A percentile compares a stretch with the other conserved stretches of the same genome.
Conservation (phyloP, 2,113 vertebrate genomes). For the Hypomesus transpacificus region DNA sequence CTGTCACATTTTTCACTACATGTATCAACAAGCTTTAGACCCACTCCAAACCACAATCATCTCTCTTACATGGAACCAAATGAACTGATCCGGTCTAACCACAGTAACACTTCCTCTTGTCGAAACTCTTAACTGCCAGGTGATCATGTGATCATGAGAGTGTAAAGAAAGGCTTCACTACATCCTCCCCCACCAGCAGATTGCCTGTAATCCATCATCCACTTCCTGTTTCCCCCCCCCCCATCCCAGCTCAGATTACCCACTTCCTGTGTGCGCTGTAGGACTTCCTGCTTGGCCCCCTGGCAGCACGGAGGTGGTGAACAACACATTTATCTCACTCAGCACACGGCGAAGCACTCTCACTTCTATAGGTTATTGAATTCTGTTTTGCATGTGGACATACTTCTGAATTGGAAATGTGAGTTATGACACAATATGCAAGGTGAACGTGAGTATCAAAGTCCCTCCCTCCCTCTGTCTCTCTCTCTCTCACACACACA, state of each 20-base stretch:
- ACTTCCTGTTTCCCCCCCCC: constrained; percentile 58
- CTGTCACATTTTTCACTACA: too few species aligned
- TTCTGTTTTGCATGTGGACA: constrained; percentile 12
- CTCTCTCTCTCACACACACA: not conserved
- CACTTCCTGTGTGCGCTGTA: constrained; percentile 56
- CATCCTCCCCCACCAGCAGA: constrained; percentile 20
- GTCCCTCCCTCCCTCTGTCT: not conserved
- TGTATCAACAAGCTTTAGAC: not conserved
- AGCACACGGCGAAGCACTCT: constrained; percentile 21
- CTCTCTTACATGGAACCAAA: not conserved
- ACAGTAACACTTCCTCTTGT: constrained; percentile 24
- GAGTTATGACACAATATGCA: too few species aligned
- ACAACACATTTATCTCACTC: constrained; percentile 52
- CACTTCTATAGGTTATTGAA: constrained; percentile 30
- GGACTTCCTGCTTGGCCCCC: constrained; percentile 48
- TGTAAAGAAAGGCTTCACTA: constrained; percentile 30
- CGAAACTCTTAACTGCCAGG: constrained; percentile 27
- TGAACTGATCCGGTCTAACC: not conserved
- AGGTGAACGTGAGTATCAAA: not conserved
- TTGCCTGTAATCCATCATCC: constrained; percentile 53
- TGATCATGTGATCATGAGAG: constrained; percentile 21
- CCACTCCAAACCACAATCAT: not conserved
- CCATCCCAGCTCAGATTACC: constrained; percentile 48
- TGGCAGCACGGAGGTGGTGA: constrained; percentile 43
- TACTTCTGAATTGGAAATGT: not conserved